These are phyloP conservation scores for Philhelius pedissequus DNA, from an alignment of 2,888 invertebrate genomes.

Conservation along the genomic window DNA sequence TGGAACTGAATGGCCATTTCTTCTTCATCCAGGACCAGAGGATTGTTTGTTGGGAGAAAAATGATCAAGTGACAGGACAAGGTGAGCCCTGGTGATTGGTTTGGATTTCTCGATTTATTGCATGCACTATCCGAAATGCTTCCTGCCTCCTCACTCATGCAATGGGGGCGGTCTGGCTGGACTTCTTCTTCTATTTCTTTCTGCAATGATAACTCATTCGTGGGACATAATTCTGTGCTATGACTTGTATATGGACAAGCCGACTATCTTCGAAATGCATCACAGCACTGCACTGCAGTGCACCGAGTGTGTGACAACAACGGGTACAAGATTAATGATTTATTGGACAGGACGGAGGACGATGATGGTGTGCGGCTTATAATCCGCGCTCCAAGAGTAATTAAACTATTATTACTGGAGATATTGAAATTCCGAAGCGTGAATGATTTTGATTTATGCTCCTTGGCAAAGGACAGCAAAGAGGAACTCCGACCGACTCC, in stretches of 20 bases:
- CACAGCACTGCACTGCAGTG: not conserved
- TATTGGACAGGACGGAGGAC: slow-evolving; percentile 24
- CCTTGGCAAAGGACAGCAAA: slow-evolving; percentile 25
- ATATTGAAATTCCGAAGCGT: slow-evolving; percentile 72
- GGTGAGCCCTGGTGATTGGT: slow-evolving; percentile 65
- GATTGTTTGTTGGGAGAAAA: slow-evolving; percentile 38
- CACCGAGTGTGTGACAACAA: slow-evolving; percentile 24
- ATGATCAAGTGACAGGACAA: slow-evolving; percentile 67
- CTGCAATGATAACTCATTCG: slow-evolving; percentile 61
- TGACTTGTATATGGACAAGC: slow-evolving; percentile 38
- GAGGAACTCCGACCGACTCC: slow-evolving; percentile 8
- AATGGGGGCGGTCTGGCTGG: slow-evolving; percentile 53
- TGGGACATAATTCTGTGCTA: slow-evolving; percentile 42
- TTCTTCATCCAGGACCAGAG: slow-evolving; percentile 17
- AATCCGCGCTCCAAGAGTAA: slow-evolving; percentile 55
- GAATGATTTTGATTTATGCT: slow-evolving; percentile 78
- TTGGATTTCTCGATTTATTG: slow-evolving; percentile 62
- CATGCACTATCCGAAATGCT: slow-evolving; percentile 44
- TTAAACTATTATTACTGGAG: slow-evolving; percentile 67
- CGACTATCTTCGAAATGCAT: slow-evolving; percentile 31
- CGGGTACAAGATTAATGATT: slow-evolving; percentile 56
- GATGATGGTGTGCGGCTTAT: slow-evolving; percentile 12
- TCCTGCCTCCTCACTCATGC: slow-evolving; percentile 16
- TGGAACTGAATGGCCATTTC: slow-evolving; percentile 40
- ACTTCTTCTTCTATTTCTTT: too few relatives aligned